Percentiles rank a stretch among this genome's conserved stretches.
Conservation (phyloP, 1,140 invertebrate genomes). For the Zophobas morio region DNA sequence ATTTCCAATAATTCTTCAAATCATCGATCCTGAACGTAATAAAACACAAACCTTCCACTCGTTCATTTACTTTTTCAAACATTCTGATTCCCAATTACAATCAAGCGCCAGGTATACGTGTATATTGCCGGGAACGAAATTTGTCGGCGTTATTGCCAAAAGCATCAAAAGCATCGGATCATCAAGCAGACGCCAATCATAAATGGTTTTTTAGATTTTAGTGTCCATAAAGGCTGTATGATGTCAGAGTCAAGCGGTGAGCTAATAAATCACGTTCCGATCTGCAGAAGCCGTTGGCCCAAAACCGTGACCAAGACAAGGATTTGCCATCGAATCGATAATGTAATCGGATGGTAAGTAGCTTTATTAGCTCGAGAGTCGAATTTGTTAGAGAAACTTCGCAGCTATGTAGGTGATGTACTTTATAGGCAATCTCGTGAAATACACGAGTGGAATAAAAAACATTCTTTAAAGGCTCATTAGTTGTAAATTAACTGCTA, state of each 20-base stretch:
- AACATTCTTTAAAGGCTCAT: too few species aligned
- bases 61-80: constrained; percentile 38
- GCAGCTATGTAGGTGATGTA: constrained; percentile 2
- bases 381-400: constrained; percentile 26
- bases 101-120: constrained; percentile 32
- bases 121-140: constrained; percentile 22
- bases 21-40: constrained; percentile 23
- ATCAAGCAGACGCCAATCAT: constrained; percentile 52
- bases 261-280: constrained; percentile 51
- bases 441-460: too few species aligned
- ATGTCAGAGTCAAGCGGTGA: constrained; percentile 54
- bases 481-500: too few species aligned
- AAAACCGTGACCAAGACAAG: constrained; percentile 42
- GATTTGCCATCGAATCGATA: constrained; percentile 41
- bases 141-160: constrained; percentile 31
- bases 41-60: constrained; percentile 30
- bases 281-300: constrained; percentile 37
- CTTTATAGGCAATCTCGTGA: too few species aligned
- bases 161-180: constrained; percentile 43
- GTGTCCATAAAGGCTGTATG: constrained; percentile 54
- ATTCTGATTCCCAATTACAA: constrained; percentile 35
- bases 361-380: constrained; percentile 34
- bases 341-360: constrained; percentile 41
- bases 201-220: constrained; percentile 54
- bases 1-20: constrained; percentile 40